Evolutionary conservation across 2,797 vertebrate genomes (phyloP).

Genomic region (Macropodus opercularis): DNA sequence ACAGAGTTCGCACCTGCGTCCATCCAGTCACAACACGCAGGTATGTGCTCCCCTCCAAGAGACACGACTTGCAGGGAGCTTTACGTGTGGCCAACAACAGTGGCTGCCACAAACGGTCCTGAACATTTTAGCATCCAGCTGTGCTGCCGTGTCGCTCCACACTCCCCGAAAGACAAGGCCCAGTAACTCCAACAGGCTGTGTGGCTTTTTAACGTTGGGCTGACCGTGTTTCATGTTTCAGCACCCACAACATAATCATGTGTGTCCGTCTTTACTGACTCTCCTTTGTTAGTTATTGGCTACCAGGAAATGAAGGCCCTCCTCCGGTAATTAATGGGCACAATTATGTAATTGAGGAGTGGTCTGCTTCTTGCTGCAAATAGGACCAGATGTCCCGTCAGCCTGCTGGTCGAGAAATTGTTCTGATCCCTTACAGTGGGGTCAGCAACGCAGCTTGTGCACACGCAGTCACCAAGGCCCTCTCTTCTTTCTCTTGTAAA

Average conservation of each 20-base stretch:
- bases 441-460: slow-evolving; percentile 65
- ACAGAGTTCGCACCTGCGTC: slow-evolving; percentile 58
- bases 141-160: slow-evolving; percentile 18
- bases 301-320: slow-evolving; percentile 69
- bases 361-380: slow-evolving; percentile 70
- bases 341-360: slow-evolving; percentile 80
- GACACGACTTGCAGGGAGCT: slow-evolving; percentile 54
- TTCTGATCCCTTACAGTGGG: slow-evolving; percentile 66
- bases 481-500: slow-evolving; percentile 78
- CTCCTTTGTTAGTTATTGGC: slow-evolving; percentile 65
- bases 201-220: slow-evolving; percentile 44
- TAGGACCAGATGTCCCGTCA: slow-evolving; percentile 68
- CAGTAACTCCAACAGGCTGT: slow-evolving; percentile 1
- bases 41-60: slow-evolving; percentile 30
- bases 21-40: slow-evolving; percentile 64
- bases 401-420: slow-evolving; percentile 27
- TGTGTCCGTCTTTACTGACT: slow-evolving; percentile 58
- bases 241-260: slow-evolving; percentile 61
- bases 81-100: slow-evolving; percentile 72
- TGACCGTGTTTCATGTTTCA: slow-evolving; percentile 55
- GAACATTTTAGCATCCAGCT: slow-evolving; percentile 41
- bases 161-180: background rate
- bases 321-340: slow-evolving; percentile 77
- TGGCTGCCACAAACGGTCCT: slow-evolving; percentile 8
- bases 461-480: slow-evolving; percentile 52